Conservation (phyloP, 2,888 invertebrate genomes). For the Macaria notata region DNA sequence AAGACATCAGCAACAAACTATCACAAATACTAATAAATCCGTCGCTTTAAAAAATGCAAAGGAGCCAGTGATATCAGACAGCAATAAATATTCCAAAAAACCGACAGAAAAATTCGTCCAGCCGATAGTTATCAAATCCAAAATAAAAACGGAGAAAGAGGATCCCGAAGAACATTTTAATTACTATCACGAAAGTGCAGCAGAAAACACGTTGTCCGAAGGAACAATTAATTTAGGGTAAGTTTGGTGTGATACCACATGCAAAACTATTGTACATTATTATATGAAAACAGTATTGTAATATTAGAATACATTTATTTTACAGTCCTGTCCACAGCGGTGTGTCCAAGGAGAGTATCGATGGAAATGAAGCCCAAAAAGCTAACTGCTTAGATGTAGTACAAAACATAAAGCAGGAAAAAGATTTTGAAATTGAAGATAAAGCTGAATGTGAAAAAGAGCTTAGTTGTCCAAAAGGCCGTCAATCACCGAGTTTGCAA, state of each 20-base stretch:
- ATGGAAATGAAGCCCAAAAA: background rate
- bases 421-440: background rate
- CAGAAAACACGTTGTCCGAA: background rate
- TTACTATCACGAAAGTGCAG: background rate
- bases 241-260: background rate
- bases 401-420: conserved; percentile 10
- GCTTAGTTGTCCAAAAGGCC: too few species aligned
- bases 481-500: too few species aligned
- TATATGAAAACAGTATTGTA: too few species aligned
- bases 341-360: background rate
- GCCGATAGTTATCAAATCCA: conserved; percentile 17
- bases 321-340: background rate
- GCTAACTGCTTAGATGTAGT: background rate
- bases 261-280: too few species aligned
- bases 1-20: conserved; percentile 33
- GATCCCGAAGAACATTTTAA: conserved; percentile 2
- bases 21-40: conserved; percentile 4
- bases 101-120: conserved; percentile 3
- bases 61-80: background rate
- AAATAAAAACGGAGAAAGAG: conserved; percentile 14
- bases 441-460: too few species aligned
- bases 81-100: background rate
- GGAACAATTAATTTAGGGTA: background rate
- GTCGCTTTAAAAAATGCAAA: background rate
- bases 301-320: background rate